Evolutionary conservation across 1,140 invertebrate species (phyloP).

Genomic region (Periplaneta americana): DNA sequence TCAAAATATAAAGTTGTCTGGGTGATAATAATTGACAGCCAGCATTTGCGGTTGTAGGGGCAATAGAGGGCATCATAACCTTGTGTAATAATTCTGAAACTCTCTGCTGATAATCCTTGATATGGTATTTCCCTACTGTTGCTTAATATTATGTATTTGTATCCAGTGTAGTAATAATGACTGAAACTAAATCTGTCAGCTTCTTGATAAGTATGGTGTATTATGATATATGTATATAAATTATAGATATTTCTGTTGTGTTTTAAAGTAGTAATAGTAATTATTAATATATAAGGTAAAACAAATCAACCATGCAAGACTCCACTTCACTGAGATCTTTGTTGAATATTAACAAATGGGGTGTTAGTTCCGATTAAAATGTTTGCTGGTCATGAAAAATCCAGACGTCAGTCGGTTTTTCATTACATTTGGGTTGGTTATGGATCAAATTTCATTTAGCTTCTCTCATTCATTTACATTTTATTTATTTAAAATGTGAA

Average conservation of each 20-base stretch:
- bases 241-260: neutral
- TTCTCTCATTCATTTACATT: neutral
- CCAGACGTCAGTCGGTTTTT: neutral
- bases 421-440: slow-evolving; percentile 1
- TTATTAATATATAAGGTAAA: slow-evolving; percentile 1
- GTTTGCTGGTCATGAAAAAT: slow-evolving; percentile 6
- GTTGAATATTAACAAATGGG: slow-evolving; percentile 1
- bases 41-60: neutral
- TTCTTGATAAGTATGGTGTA: neutral
- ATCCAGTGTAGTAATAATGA: neutral
- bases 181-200: neutral
- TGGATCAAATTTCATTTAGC: neutral
- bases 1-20: neutral
- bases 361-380: slow-evolving; percentile 3
- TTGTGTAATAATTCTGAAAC: neutral
- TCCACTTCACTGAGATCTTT: slow-evolving; percentile 1
- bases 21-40: neutral
- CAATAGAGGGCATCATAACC: neutral
- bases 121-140: neutral
- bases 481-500: slow-evolving; percentile 1
- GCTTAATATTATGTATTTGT: neutral
- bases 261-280: neutral
- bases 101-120: neutral
- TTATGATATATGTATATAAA: neutral
- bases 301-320: slow-evolving; percentile 19